Evolutionary conservation across 2,797 vertebrate genomes (phyloP).

Genomic region (Astyanax mexicanus): DNA sequence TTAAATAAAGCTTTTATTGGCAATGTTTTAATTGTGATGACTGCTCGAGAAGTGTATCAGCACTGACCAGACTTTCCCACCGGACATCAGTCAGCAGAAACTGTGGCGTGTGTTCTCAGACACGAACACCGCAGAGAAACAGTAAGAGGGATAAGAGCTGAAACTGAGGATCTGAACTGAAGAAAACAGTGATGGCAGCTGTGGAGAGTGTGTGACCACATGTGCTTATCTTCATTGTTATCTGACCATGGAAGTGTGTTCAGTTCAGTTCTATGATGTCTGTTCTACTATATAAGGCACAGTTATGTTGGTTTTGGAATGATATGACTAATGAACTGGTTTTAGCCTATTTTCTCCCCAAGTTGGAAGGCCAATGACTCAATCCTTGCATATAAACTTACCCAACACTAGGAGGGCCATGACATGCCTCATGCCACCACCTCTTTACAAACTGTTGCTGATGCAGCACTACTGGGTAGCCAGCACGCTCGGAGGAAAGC

Average conservation of each 20-base stretch:
- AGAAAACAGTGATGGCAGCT: neutral
- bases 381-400: too few relatives aligned
- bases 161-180: neutral
- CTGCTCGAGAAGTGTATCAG: slow-evolving; percentile 23
- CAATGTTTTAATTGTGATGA: neutral
- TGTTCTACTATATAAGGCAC: neutral
- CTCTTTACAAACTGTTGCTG: too few relatives aligned
- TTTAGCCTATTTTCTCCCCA: too few relatives aligned
- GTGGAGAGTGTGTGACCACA: neutral
- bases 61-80: slow-evolving; percentile 34
- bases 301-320: neutral
- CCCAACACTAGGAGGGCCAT: too few relatives aligned
- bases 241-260: neutral
- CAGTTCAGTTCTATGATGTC: neutral
- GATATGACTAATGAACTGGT: too few relatives aligned
- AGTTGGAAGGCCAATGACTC: too few relatives aligned
- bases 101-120: slow-evolving; percentile 15
- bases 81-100: neutral
- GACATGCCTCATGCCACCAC: too few relatives aligned
- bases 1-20: neutral
- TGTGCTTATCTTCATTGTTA: neutral
- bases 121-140: neutral
- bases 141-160: neutral
- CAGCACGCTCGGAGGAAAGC: too few relatives aligned
- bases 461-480: too few relatives aligned